Evolutionary conservation across 2,797 vertebrate genomes (phyloP).

Genomic region (Otolemur crassicaudatus): DNA sequence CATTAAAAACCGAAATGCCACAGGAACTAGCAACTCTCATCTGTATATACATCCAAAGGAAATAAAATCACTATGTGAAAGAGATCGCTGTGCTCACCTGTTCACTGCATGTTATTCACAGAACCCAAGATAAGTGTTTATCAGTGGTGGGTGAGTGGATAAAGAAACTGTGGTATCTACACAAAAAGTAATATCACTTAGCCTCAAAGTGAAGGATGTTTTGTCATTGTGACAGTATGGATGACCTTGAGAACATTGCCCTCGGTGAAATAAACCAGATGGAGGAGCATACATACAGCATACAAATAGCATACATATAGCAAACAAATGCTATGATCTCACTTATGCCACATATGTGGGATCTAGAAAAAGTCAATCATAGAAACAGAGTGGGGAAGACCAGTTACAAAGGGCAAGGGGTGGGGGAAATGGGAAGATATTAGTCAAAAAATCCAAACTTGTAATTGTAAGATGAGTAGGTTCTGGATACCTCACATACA

Average conservation of each 20-base stretch:
- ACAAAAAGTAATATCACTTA: background rate
- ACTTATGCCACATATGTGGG: background rate
- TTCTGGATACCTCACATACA: background rate
- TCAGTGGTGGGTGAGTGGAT: background rate
- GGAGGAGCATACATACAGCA: background rate
- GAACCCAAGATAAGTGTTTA: background rate
- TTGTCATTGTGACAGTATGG: background rate
- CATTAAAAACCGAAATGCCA: background rate
- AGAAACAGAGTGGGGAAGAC: background rate
- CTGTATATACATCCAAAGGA: background rate
- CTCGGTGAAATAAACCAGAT: background rate
- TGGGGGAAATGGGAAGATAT: too few relatives aligned
- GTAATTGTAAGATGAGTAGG: background rate
- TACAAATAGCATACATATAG: too few relatives aligned
- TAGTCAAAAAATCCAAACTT: background rate
- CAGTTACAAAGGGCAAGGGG: background rate
- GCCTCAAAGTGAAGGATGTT: background rate
- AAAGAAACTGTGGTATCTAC: background rate
- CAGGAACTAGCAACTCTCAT: background rate
- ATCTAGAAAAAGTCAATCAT: background rate
- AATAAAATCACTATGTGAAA: background rate
- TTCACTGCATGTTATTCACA: background rate
- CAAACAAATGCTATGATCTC: background rate
- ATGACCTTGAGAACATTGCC: background rate
- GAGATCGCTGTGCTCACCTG: too few relatives aligned